Evolutionary conservation across 2,113 vertebrate genomes (phyloP).

Genomic region (Falco punctatus): DNA sequence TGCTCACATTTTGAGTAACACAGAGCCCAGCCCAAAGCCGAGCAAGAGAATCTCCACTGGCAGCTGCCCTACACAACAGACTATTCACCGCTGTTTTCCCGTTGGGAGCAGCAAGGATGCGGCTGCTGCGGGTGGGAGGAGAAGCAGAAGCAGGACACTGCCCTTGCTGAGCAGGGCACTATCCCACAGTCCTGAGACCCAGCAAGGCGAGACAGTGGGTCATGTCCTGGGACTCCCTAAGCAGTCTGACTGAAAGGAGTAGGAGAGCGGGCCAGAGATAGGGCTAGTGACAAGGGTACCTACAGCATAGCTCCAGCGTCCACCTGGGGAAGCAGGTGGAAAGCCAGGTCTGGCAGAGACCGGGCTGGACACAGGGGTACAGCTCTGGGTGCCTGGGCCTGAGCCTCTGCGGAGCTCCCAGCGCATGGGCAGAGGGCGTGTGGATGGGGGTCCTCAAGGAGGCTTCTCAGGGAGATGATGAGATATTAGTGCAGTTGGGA

Average conservation of each 20-base stretch:
- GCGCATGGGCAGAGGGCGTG: accelerated
- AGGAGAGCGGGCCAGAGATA: neutral
- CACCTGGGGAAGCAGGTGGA: neutral
- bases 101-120: neutral
- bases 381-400: neutral
- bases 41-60: neutral
- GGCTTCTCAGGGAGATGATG: neutral
- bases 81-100: neutral
- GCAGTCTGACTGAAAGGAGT: neutral
- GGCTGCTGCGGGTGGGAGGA: neutral
- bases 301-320: neutral
- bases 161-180: neutral
- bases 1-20: neutral
- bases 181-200: too few relatives aligned
- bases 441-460: neutral
- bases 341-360: neutral
- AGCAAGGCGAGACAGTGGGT: neutral
- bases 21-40: neutral
- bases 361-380: neutral
- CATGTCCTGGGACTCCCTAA: neutral
- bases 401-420: neutral
- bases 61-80: neutral
- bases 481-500: neutral
- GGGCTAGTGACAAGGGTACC: neutral
- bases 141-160: neutral